Percentiles rank a stretch among this genome's conserved stretches.
Evolutionary conservation across 2,888 invertebrate genomes (phyloP).

Genomic region (Chymomyza amoena): DNA sequence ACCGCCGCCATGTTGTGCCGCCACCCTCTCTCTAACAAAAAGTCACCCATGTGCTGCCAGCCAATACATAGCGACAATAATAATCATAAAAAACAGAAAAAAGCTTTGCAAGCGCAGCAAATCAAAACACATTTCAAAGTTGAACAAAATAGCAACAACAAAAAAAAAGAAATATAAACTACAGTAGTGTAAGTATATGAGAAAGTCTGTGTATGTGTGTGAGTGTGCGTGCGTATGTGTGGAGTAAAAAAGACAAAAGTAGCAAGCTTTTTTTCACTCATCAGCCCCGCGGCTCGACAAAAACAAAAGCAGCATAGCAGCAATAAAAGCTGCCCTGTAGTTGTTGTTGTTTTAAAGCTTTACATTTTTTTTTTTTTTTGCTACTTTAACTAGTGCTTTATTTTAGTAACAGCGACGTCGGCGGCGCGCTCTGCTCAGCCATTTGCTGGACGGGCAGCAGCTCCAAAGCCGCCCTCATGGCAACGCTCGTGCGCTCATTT

Average conservation of each 20-base stretch:
- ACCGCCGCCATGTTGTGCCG: conserved; percentile 60
- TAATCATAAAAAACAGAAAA: conserved; percentile 41
- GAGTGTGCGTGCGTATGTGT: conserved; percentile 12
- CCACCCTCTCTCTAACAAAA: conserved; percentile 15
- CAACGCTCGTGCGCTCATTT: conserved; percentile 6
- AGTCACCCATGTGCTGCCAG: background rate
- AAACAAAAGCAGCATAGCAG: conserved; percentile 32
- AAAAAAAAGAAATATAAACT: conserved; percentile 16
- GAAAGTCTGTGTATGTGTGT: background rate
- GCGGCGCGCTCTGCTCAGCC: background rate
- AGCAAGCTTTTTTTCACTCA: conserved; percentile 48
- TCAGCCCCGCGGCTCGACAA: conserved; percentile 38
- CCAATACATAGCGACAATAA: conserved; percentile 37
- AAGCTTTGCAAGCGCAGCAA: conserved; percentile 71
- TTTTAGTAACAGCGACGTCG: background rate
- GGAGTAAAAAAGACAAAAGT: conserved; percentile 46
- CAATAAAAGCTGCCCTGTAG: conserved; percentile 18
- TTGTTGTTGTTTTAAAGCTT: background rate
- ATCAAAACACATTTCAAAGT: conserved; percentile 70
- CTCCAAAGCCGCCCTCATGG: background rate
- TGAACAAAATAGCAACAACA: conserved; percentile 33
- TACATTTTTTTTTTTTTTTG: background rate
- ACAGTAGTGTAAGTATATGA: background rate
- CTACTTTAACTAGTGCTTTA: background rate
- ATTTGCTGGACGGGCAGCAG: background rate